phyloP scores from a whole-genome alignment of 2,888 invertebrate species.

The Argyresthia albistria region DNA sequence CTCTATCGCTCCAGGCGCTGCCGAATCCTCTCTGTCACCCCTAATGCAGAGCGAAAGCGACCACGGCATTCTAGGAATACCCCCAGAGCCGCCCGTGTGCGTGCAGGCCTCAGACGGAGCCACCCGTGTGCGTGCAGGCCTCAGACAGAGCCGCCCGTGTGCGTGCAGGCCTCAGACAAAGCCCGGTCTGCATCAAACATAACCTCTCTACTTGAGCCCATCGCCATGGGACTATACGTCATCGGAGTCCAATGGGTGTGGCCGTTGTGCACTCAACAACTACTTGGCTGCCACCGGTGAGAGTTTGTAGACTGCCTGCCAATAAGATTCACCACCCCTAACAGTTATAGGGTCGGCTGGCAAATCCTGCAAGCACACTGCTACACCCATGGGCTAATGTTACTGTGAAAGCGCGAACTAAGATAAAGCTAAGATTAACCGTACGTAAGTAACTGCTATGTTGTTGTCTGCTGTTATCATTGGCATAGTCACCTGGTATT shows the following conservation, averaged over 20 bases:
- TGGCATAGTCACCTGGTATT: too few species aligned
- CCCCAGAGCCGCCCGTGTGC: conserved; percentile 7
- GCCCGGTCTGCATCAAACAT: not conserved
- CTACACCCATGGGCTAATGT: too few species aligned
- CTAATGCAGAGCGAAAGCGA: conserved; percentile 11
- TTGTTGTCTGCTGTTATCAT: too few species aligned
- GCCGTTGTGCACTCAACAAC: not conserved
- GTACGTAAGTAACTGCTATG: too few species aligned
- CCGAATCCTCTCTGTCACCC: conserved; percentile 8
- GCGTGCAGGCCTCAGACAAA: conserved; percentile 11
- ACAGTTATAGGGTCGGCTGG: not conserved
- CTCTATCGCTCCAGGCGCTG: conserved; percentile 10
- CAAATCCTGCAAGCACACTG: not conserved
- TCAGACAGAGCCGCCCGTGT: too few species aligned
- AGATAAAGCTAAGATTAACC: too few species aligned
- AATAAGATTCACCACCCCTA: not conserved
- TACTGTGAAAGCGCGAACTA: too few species aligned
- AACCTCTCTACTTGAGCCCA: not conserved
- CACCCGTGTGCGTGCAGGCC: too few species aligned
- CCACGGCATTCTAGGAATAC: conserved; percentile 7
- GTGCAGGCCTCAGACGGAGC: too few species aligned
- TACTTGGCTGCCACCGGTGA: not conserved
- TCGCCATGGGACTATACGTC: not conserved
- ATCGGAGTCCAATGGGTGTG: not conserved
- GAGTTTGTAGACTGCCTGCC: not conserved